Percentiles rank a stretch among this genome's conserved stretches.
These are phyloP conservation scores for Plusia festucae DNA, from an alignment of 2,888 invertebrate genomes.

Conservation along the genomic window DNA sequence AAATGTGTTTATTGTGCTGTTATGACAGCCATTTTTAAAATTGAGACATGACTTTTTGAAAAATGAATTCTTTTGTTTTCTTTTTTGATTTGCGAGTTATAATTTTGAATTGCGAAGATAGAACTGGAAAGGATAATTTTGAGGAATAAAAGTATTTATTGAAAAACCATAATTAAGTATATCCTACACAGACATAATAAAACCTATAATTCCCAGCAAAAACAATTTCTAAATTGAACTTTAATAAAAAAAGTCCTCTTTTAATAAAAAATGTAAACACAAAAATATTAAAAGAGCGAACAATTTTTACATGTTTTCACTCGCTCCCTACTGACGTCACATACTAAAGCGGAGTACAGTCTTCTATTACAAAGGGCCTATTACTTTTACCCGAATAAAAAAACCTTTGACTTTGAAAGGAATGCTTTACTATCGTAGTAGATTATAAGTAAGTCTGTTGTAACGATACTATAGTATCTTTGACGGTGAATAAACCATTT, in stretches of 20 bases:
- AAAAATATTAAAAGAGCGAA: not conserved
- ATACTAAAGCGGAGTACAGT: not conserved
- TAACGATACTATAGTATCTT: not conserved
- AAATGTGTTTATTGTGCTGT: slow-evolving; percentile 48
- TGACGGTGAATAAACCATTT: too few relatives aligned
- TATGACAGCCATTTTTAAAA: slow-evolving; percentile 17
- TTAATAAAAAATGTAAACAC: slow-evolving; percentile 1
- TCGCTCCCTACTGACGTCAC: not conserved
- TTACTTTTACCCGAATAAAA: not conserved
- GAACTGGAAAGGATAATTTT: not conserved
- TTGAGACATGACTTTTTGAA: slow-evolving; percentile 9
- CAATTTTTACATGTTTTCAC: not conserved
- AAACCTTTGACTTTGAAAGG: slow-evolving; percentile 4
- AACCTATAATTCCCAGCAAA: too few relatives aligned
- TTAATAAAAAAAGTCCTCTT: too few relatives aligned
- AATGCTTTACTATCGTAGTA: not conserved
- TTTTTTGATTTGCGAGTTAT: not conserved
- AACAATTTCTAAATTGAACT: too few relatives aligned
- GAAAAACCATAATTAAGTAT: too few relatives aligned
- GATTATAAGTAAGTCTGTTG: not conserved
- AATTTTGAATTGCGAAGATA: not conserved
- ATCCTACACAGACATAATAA: too few relatives aligned
- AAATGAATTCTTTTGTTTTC: not conserved
- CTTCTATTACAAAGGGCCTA: slow-evolving; percentile 3
- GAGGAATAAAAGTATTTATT: too few relatives aligned